A percentile compares a stretch with the other conserved stretches of the same genome.
Conservation (phyloP, 2,113 vertebrate species). For the Muscicapa adusta region DNA sequence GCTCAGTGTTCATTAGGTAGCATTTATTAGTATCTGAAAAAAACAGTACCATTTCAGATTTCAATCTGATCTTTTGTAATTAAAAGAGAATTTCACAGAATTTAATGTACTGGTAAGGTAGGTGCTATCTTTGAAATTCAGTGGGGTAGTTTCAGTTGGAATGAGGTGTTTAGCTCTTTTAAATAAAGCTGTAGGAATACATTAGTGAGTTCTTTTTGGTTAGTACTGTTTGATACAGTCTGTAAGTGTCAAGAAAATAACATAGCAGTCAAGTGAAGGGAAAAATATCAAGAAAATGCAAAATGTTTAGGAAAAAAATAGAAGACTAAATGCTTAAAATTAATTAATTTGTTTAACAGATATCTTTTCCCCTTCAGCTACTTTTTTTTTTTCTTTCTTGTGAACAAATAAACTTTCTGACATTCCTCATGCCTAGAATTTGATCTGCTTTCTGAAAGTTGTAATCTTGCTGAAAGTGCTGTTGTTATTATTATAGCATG, state of each 20-base stretch:
- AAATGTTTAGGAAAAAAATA: neutral
- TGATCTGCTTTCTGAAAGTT: neutral
- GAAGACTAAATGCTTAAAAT: neutral
- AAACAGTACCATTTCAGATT: neutral
- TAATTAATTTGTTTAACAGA: neutral
- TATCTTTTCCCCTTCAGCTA: neutral
- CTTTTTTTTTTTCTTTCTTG: neutral
- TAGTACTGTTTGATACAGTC: neutral
- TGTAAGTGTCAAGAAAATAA: neutral
- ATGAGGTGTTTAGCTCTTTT: neutral
- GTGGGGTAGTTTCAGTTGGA: neutral
- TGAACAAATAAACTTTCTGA: neutral
- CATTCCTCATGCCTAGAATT: neutral
- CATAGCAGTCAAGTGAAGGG: neutral
- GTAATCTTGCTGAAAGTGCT: neutral
- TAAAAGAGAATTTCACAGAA: neutral
- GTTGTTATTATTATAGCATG: neutral
- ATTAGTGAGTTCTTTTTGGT: neutral
- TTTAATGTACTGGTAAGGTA: neutral
- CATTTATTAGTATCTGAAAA: neutral
- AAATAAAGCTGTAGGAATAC: neutral
- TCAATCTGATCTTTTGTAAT: neutral
- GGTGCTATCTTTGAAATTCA: neutral
- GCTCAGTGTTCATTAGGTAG: neutral
- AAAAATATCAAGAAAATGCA: neutral